These are phyloP conservation scores for Ariopsis seemanni DNA, from an alignment of 2,113 vertebrate genomes.

Conservation along the genomic window DNA sequence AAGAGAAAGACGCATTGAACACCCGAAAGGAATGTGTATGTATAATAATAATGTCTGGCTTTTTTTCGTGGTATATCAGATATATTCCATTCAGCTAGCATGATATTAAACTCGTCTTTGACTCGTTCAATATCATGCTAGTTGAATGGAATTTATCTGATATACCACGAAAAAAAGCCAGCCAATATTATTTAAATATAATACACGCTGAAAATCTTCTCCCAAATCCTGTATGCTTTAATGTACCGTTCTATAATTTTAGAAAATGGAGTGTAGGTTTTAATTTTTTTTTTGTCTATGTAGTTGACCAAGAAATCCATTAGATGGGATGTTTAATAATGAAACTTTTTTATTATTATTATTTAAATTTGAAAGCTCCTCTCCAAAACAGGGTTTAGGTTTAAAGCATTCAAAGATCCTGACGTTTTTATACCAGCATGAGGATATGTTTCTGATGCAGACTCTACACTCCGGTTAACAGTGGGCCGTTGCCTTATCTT, in stretches of 20 bases:
- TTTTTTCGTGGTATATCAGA: too few relatives aligned
- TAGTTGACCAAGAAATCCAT: background rate
- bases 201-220: background rate
- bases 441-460: background rate
- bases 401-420: background rate
- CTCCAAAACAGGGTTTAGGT: background rate
- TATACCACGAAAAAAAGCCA: too few relatives aligned
- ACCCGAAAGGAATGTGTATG: too few relatives aligned
- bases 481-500: background rate
- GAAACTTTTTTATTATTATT: background rate
- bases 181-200: background rate
- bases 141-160: too few relatives aligned
- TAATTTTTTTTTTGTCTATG: background rate
- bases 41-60: too few relatives aligned
- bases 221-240: background rate
- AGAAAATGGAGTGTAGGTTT: background rate
- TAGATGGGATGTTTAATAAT: background rate
- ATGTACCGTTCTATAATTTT: background rate
- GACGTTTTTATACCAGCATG: background rate
- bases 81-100: too few relatives aligned
- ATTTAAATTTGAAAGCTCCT: background rate
- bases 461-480: background rate
- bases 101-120: too few relatives aligned
- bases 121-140: too few relatives aligned
- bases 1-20: too few relatives aligned